phyloP scores from a whole-genome alignment of 2,113 vertebrate species.

The Scomber japonicus region DNA sequence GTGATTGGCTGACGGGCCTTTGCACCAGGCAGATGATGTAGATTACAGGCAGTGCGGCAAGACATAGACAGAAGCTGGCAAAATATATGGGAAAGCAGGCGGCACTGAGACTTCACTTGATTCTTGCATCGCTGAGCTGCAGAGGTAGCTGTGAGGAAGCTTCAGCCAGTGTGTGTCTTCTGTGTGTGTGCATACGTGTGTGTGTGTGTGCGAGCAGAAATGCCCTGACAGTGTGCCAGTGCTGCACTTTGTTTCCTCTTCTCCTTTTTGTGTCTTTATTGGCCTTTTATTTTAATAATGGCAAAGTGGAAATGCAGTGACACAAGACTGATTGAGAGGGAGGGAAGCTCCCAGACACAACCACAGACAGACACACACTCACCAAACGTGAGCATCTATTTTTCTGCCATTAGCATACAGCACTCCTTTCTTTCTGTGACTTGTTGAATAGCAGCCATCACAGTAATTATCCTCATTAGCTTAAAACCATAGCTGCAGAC shows the following conservation, averaged over 20 bases:
- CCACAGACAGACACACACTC: constrained; percentile 8
- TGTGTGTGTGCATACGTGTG: constrained; percentile 20
- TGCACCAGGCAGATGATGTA: constrained; percentile 18
- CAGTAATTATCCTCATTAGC: constrained; percentile 31
- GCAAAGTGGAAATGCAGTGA: constrained; percentile 12
- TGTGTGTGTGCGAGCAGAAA: constrained; percentile 18
- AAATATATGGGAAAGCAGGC: constrained; percentile 32
- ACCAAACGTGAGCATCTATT: constrained; percentile 4
- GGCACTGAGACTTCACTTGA: constrained; percentile 43
- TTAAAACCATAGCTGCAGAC: constrained; percentile 21
- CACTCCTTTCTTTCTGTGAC: background rate
- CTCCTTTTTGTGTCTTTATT: constrained; percentile 35
- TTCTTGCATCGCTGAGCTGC: constrained; percentile 39
- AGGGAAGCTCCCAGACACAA: background rate
- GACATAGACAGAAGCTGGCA: constrained; percentile 38
- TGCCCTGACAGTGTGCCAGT: constrained; percentile 34
- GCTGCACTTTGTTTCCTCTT: constrained; percentile 43
- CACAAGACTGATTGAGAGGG: background rate
- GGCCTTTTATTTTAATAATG: constrained; percentile 15
- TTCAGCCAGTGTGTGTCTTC: constrained; percentile 20
- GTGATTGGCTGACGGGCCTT: constrained; percentile 13
- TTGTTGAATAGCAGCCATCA: constrained; percentile 6
- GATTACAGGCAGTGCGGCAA: constrained; percentile 40
- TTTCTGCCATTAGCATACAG: constrained; percentile 2
- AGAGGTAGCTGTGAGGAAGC: constrained; percentile 19